phyloP scores from a whole-genome alignment of 1,140 invertebrate genomes.

The Aethina tumida region DNA sequence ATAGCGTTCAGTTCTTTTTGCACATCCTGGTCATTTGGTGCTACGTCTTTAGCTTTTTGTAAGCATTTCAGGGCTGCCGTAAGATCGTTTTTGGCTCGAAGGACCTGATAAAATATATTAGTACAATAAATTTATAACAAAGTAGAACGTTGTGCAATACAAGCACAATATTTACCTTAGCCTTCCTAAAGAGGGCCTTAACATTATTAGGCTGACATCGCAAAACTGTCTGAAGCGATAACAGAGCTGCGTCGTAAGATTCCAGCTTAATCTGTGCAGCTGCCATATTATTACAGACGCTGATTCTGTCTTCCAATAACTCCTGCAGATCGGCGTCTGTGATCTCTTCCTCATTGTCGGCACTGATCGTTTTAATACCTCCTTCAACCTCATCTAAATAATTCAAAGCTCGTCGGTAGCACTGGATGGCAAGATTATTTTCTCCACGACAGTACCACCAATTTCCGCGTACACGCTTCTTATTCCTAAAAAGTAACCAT shows the following conservation, averaged over 20 bases:
- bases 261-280: conserved; percentile 79
- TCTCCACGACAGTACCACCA: conserved; percentile 79
- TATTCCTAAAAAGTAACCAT: conserved; percentile 57
- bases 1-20: conserved; percentile 26
- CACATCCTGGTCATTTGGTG: conserved; percentile 25
- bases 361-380: conserved; percentile 36
- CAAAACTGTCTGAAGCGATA: conserved; percentile 70
- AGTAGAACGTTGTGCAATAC: not conserved
- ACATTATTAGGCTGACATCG: conserved; percentile 75
- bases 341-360: conserved; percentile 30
- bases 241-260: conserved; percentile 69
- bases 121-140: not conserved
- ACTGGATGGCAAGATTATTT: conserved; percentile 64
- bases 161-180: conserved; percentile 41
- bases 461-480: conserved; percentile 76
- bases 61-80: conserved; percentile 24
- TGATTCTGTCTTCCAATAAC: conserved; percentile 65
- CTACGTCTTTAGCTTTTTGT: conserved; percentile 25
- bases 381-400: conserved; percentile 64
- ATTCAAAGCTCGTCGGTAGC: conserved; percentile 74
- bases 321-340: conserved; percentile 46
- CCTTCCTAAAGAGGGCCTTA: conserved; percentile 83
- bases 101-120: conserved; percentile 16
- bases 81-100: conserved; percentile 28
- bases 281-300: conserved; percentile 83